Evolutionary conservation across 2,888 invertebrate species (phyloP), one percentile per base, ranked within the genome.

Genomic region (Platycheirus rosarum): DNA sequence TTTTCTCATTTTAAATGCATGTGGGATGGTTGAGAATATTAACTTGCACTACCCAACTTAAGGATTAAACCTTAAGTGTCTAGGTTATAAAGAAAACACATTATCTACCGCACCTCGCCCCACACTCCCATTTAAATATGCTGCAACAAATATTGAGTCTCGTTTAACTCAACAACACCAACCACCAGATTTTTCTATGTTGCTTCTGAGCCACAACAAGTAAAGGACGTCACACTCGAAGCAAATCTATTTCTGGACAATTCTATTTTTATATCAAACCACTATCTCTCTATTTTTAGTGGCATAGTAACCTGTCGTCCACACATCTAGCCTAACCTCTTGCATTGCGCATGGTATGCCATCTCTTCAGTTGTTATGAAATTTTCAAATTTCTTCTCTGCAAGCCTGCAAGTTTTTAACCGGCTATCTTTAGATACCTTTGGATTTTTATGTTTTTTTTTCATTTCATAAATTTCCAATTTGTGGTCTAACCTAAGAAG

Each of bases 181-280:
- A 20, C 32, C 53, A n/a, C 14, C 53, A 35, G 14, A 0, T 32
- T 18, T 35, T 32, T 7, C 35, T 20, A 20, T 11, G 23, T 13
- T 40, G 6, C 23, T 42, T 40, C 16, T 14, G 0, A 42, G 37
- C 23, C 5, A 8, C 60, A 29, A 60, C 48, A 66, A 70, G 51
- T 49, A 55, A 63, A 79, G 57, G 57, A 69, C 66, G 60, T 65
- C 26, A 46, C 40, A 62, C 32, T 11, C 20, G 66, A n/a, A 69
- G 79, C 55, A 57, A 68, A 82, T 68, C 77, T 82, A 82, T 82
- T 82, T 82, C 77, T 68, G 68, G 82, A 82, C 35, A 68, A 73
- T 68, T 82, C 82, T 82, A 82, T 82, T 82, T 82, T 82, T 26
- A 63, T 66, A 76, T 76, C 48, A 55, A 71, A 37, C 68, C 48